Evolutionary conservation across 1,140 invertebrate genomes (phyloP).

Genomic region (Lerema accius): DNA sequence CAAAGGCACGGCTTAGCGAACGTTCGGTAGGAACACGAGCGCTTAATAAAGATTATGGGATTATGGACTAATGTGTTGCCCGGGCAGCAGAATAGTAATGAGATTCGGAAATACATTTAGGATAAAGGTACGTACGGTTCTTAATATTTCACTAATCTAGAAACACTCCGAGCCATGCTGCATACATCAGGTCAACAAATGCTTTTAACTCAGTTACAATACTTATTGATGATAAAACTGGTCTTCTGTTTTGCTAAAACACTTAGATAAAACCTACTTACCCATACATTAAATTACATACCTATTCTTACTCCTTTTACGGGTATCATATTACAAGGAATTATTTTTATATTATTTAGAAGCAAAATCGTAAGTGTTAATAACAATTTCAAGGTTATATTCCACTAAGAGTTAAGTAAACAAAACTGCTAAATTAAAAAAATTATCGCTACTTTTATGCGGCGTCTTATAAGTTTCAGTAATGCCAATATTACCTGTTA

Average conservation of each 20-base stretch:
- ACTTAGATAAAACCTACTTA: too few relatives aligned
- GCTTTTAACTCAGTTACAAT: too few relatives aligned
- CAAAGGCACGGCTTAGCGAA: conserved; percentile 59
- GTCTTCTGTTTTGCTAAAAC: too few relatives aligned
- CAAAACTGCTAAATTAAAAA: conserved; percentile 14
- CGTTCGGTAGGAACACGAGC: conserved; percentile 54
- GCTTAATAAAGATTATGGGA: conserved; percentile 65
- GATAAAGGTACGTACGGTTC: conserved; percentile 5
- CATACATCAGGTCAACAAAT: neutral
- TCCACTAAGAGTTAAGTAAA: neutral
- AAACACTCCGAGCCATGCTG: neutral
- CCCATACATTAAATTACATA: too few relatives aligned
- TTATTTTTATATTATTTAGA: too few relatives aligned
- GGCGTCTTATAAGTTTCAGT: conserved; percentile 7
- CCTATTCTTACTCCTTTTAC: too few relatives aligned
- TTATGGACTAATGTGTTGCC: conserved; percentile 41
- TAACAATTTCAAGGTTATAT: too few relatives aligned
- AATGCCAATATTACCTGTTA: conserved; percentile 20
- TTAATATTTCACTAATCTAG: conserved; percentile 4
- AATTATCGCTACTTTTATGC: neutral
- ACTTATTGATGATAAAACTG: too few relatives aligned
- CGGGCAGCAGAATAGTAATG: conserved; percentile 25
- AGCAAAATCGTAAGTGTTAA: too few relatives aligned
- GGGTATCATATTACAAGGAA: too few relatives aligned
- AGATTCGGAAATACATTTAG: conserved; percentile 22